Evolutionary conservation across 2,888 invertebrate genomes (phyloP).

Genomic region (Tupiocoris notatus): DNA sequence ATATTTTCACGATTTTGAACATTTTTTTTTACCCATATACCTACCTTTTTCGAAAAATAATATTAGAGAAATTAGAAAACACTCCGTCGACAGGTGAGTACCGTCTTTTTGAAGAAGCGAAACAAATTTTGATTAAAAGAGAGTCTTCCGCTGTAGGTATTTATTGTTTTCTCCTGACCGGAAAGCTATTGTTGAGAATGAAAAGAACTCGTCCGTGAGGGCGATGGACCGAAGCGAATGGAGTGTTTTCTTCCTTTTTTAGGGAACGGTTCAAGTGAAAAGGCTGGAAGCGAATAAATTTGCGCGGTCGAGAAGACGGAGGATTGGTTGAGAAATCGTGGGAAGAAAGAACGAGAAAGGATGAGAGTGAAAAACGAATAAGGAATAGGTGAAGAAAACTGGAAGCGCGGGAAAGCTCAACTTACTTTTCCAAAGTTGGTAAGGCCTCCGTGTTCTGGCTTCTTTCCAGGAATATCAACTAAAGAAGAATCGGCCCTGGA

Average conservation of each 20-base stretch:
- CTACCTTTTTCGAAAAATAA: too few species aligned
- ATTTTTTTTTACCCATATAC: too few species aligned
- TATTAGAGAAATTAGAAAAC: neutral
- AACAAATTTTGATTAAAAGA: neutral
- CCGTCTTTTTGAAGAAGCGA: neutral
- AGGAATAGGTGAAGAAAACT: neutral
- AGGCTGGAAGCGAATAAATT: neutral
- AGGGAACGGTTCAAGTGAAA: neutral
- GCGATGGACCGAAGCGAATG: neutral
- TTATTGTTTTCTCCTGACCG: neutral
- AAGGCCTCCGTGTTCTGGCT: constrained; percentile 70
- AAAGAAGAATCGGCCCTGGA: constrained; percentile 65
- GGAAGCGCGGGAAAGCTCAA: neutral
- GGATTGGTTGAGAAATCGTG: neutral
- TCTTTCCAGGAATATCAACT: constrained; percentile 60
- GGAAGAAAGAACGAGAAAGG: too few species aligned
- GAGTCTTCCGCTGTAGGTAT: neutral
- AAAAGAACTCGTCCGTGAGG: neutral
- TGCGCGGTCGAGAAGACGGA: neutral
- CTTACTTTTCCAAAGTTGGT: constrained; percentile 78
- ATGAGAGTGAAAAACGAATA: too few species aligned
- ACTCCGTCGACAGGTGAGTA: neutral
- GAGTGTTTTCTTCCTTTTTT: neutral
- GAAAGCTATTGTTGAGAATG: neutral
- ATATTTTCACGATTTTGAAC: too few species aligned